Evolutionary conservation across 2,888 invertebrate genomes (phyloP), one percentile per base, ranked within the genome.

Genomic region (Caenorhabditis becei): DNA sequence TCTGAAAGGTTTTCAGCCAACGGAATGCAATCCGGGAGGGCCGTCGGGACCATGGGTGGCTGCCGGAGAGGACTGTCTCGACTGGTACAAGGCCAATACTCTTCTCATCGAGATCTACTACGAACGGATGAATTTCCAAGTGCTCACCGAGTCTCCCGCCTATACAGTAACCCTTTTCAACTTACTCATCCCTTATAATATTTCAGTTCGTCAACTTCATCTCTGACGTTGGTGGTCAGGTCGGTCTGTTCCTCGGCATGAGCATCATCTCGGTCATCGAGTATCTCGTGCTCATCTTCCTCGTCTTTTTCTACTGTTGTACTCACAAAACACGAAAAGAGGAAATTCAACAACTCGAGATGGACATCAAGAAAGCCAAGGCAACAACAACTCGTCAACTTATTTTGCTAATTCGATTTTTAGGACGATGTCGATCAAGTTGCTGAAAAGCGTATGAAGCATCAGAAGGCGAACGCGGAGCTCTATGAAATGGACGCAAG

Each of bases 221-320:
- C 32, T 91, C 91, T 28, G 92, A 92, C 79, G 88, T 91, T 28
- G 92, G 92, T 4, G 92, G 92, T 16, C 91, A 92, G 78, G 87
- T 91, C 18, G 92, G 92, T 1, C 84, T 92, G 32, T 92, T 91
- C 91, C 83, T 92, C 10, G 92, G 87, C 61, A 84, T 85, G 85
- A 83, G 83, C 49, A 85, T 87, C 58, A 87, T 87, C 20, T 84
- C 85, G 10, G 72, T 82, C 14, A 79, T 86, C 26, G 87, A 87
- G 54, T 63, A 81, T 35, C 35, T 80, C 18, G 84, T 85, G 0
- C 69, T 87, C 0, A 23, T 86, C 26, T 71, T 86, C 23, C 69
- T 87, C 16, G 66, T 87, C 14, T 59, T 74, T 32, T 77, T 78
- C 61, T 84, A 84, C 37, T 84, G 84, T 51, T 62, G 80, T 35